Conservation (phyloP, 2,797 vertebrate genomes). For the Eidolon dupreanum region DNA sequence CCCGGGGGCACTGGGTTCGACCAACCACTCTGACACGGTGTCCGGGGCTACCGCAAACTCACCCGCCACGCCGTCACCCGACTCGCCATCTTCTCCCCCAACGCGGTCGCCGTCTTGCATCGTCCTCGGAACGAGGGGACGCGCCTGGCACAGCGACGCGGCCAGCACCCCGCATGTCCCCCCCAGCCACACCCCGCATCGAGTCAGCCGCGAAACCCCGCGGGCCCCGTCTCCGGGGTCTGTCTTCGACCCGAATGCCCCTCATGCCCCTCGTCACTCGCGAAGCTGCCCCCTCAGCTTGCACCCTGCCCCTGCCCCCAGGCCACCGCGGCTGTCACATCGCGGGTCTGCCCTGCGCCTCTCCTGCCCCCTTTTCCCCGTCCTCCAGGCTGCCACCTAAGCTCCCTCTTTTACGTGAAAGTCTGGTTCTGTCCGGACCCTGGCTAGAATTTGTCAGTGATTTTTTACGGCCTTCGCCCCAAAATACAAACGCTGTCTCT, state of each 20-base stretch:
- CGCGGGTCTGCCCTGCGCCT: background rate
- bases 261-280: no score
- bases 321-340: background rate
- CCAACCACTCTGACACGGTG: background rate
- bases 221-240: fast-evolving
- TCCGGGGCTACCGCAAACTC: background rate
- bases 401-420: background rate
- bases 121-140: no score
- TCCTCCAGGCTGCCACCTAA: no score
- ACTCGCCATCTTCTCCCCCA: background rate
- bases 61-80: no score
- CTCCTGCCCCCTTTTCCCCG: no score
- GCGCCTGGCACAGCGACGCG: fast-evolving
- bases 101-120: background rate
- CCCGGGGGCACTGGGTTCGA: background rate
- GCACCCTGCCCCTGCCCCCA: background rate
- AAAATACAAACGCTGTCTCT: background rate
- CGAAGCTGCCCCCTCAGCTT: background rate
- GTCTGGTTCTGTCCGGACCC: background rate
- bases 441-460: background rate
- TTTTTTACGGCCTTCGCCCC: background rate
- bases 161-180: background rate
- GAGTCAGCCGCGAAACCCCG: background rate
- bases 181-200: no score
- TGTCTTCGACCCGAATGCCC: background rate